Evolutionary conservation across 2,888 invertebrate genomes (phyloP).

Genomic region (Pyrrhosoma nymphula): DNA sequence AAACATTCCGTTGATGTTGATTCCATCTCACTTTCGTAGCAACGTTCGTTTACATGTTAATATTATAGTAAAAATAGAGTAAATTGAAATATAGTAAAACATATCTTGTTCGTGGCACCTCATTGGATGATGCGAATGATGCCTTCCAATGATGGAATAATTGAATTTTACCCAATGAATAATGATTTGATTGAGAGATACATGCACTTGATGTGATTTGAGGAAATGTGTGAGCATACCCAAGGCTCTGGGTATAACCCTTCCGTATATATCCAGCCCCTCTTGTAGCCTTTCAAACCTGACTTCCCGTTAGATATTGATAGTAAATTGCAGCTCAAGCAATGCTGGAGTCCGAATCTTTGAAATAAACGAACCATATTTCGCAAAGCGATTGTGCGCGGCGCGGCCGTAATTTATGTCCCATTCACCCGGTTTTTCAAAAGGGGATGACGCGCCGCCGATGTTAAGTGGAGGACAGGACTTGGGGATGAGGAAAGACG

Average conservation of each 20-base stretch:
- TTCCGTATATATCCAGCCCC: neutral
- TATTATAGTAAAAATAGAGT: too few relatives aligned
- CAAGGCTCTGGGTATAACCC: neutral
- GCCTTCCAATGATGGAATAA: too few relatives aligned
- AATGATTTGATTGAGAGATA: neutral
- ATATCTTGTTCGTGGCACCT: too few relatives aligned
- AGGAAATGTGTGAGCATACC: neutral
- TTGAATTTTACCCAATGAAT: too few relatives aligned
- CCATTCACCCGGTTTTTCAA: neutral
- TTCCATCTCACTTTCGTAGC: too few relatives aligned
- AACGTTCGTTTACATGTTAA: too few relatives aligned
- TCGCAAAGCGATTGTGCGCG: slow-evolving; percentile 6
- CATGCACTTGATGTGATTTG: neutral
- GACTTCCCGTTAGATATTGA: neutral
- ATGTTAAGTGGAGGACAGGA: neutral
- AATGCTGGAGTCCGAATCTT: neutral
- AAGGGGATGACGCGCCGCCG: neutral
- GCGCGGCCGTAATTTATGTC: neutral
- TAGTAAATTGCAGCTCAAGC: neutral
- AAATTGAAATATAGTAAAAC: too few relatives aligned
- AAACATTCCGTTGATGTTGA: too few relatives aligned
- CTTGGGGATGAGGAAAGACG: neutral
- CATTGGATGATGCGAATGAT: too few relatives aligned
- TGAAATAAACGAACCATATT: slow-evolving; percentile 10
- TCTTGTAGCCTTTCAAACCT: neutral